phyloP scores from a whole-genome alignment of 1,140 invertebrate species.

The Drosophila nigrodunni region DNA sequence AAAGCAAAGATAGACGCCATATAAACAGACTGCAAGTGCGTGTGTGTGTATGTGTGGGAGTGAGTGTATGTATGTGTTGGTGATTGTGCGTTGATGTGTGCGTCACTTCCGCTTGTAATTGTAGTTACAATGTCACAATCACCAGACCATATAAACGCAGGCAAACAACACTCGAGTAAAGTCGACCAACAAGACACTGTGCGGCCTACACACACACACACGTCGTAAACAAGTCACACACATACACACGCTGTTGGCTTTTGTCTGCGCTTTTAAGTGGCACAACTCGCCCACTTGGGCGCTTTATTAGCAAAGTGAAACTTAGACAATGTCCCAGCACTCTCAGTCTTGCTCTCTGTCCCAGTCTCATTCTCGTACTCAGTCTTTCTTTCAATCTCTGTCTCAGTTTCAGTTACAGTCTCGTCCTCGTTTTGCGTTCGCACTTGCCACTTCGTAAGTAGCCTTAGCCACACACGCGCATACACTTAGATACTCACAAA shows the following conservation, averaged over 20 bases:
- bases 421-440: slow-evolving; percentile 14
- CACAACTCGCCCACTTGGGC: slow-evolving; percentile 71
- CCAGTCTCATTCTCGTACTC: slow-evolving; percentile 20
- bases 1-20: slow-evolving; percentile 77
- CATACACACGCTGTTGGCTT: slow-evolving; percentile 42
- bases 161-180: slow-evolving; percentile 39
- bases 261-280: slow-evolving; percentile 78
- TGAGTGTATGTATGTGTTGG: background rate
- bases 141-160: slow-evolving; percentile 79
- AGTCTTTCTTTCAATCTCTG: slow-evolving; percentile 11
- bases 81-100: slow-evolving; percentile 72
- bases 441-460: slow-evolving; percentile 72
- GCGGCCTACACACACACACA: slow-evolving; percentile 27
- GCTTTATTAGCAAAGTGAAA: slow-evolving; percentile 70
- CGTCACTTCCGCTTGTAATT: slow-evolving; percentile 82
- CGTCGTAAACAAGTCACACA: slow-evolving; percentile 38
- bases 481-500: slow-evolving; percentile 24
- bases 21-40: slow-evolving; percentile 22
- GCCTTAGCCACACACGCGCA: slow-evolving; percentile 47
- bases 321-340: slow-evolving; percentile 50
- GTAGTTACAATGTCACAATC: slow-evolving; percentile 83
- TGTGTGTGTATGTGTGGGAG: background rate
- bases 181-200: slow-evolving; percentile 20
- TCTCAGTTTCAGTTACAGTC: slow-evolving; percentile 7
- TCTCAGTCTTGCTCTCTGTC: slow-evolving; percentile 24